A percentile compares a stretch with the other conserved stretches of the same genome.
Evolutionary conservation across 2,113 vertebrate genomes (phyloP).

Genomic region (Progne subis): DNA sequence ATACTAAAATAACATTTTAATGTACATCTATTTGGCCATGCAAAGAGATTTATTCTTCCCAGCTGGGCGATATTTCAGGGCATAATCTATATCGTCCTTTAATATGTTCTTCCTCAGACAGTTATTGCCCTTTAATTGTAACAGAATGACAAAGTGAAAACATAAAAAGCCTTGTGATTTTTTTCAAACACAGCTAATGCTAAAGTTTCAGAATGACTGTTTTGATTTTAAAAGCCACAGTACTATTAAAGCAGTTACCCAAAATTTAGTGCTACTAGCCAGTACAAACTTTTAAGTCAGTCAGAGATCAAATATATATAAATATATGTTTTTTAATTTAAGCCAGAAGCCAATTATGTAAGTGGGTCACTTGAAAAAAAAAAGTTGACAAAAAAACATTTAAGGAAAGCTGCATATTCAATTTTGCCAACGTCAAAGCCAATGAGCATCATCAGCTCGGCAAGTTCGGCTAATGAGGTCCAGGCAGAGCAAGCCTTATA

Average conservation of each 20-base stretch:
- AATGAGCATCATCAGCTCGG: slow-evolving; percentile 16
- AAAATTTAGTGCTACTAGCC: slow-evolving; percentile 7
- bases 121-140: slow-evolving; percentile 48
- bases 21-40: neutral
- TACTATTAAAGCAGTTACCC: neutral
- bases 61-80: slow-evolving; percentile 44
- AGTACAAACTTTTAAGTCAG: slow-evolving; percentile 27
- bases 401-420: slow-evolving; percentile 44
- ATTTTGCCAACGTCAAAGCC: slow-evolving; percentile 65
- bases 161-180: slow-evolving; percentile 7
- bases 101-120: slow-evolving; percentile 49
- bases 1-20: slow-evolving; percentile 47
- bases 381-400: slow-evolving; percentile 45
- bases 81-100: slow-evolving; percentile 37
- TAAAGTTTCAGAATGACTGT: slow-evolving; percentile 14
- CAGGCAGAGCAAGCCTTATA: neutral
- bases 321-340: slow-evolving; percentile 30
- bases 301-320: slow-evolving; percentile 10
- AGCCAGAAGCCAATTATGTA: slow-evolving; percentile 56
- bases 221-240: slow-evolving; percentile 30
- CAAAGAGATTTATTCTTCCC: slow-evolving; percentile 47
- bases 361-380: slow-evolving; percentile 64
- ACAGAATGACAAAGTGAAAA: slow-evolving; percentile 37
- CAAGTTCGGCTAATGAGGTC: slow-evolving; percentile 34
- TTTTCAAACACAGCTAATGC: slow-evolving; percentile 40